Percentiles rank a stretch among this genome's conserved stretches.
phyloP scores from a whole-genome alignment of 1,140 invertebrate genomes.

The Pogonognathellus flavescens region DNA sequence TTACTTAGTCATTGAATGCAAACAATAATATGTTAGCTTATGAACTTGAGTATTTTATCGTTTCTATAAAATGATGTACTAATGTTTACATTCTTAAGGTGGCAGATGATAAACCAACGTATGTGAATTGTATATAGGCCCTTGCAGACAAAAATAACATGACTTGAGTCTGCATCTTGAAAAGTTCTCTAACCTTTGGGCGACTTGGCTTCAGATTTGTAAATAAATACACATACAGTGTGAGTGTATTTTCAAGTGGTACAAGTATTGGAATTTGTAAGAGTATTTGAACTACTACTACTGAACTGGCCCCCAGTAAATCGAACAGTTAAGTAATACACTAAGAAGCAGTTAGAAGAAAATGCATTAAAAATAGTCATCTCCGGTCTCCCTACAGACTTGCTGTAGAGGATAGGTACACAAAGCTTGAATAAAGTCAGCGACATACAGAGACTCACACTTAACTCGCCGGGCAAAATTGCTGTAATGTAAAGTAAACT shows the following conservation, averaged over 20 bases:
- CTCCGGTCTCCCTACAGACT: not conserved
- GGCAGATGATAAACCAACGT: no score
- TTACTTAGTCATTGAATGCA: no score
- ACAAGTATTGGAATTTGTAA: not conserved
- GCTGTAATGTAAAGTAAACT: conserved; percentile 4
- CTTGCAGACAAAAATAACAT: no score
- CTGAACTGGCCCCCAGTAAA: not conserved
- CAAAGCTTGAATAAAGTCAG: not conserved
- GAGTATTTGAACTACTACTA: not conserved
- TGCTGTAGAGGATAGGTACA: not conserved
- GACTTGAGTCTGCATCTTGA: not conserved
- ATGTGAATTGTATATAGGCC: no score
- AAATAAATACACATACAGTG: conserved; percentile 6
- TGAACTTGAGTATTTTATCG: no score
- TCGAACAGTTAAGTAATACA: not conserved
- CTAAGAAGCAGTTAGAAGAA: conserved; percentile 4
- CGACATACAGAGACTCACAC: not conserved
- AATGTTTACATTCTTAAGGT: no score
- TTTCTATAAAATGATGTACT: no score
- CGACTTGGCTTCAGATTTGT: conserved; percentile 27
- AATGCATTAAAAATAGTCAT: conserved; percentile 40
- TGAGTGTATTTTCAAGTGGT: not conserved
- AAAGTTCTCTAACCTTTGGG: conserved; percentile 34
- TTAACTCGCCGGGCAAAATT: conserved; percentile 4
- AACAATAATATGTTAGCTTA: no score